Percentiles rank a stretch among this genome's conserved stretches.
Conservation (phyloP, 2,888 invertebrate species). For the Pharmacophagus antenor region DNA sequence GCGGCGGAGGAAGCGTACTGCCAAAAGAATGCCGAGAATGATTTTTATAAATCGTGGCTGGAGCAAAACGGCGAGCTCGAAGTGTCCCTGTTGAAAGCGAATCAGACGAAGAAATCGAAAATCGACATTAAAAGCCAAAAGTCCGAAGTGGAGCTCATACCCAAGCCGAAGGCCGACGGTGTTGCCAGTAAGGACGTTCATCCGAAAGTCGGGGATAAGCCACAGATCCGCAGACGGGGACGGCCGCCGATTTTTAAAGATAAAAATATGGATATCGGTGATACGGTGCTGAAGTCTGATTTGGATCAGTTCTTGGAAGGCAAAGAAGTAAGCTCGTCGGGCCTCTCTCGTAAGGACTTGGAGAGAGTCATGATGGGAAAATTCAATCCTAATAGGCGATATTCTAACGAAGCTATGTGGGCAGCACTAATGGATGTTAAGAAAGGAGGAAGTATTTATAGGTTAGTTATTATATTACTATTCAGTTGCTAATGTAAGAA, state of each 20-base stretch:
- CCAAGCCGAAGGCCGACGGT: slow-evolving; percentile 52
- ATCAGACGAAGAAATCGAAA: slow-evolving; percentile 57
- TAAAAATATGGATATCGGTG: slow-evolving; percentile 68
- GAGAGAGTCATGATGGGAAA: slow-evolving; percentile 79
- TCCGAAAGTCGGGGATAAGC: slow-evolving; percentile 58
- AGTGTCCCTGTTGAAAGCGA: slow-evolving; percentile 67
- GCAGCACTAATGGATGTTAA: slow-evolving; percentile 82
- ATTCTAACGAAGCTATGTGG: slow-evolving; percentile 80
- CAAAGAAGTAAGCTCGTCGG: slow-evolving; percentile 74
- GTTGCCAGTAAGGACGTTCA: slow-evolving; percentile 50
- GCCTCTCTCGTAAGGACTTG: slow-evolving; percentile 70
- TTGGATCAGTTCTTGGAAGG: slow-evolving; percentile 76
- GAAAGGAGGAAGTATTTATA: slow-evolving; percentile 81
- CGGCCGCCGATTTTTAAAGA: slow-evolving; percentile 73
- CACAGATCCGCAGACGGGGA: slow-evolving; percentile 58
- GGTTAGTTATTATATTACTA: slow-evolving; percentile 48
- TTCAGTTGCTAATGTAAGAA: no score
- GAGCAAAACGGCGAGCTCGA: slow-evolving; percentile 76
- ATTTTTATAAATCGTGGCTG: slow-evolving; percentile 74
- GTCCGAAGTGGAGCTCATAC: slow-evolving; percentile 71
- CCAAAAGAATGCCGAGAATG: slow-evolving; percentile 60
- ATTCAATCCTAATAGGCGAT: slow-evolving; percentile 74
- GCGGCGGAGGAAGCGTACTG: slow-evolving; percentile 44
- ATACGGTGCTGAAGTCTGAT: slow-evolving; percentile 72
- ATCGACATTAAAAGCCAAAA: slow-evolving; percentile 52